Evolutionary conservation across 2,113 vertebrate genomes (phyloP).

Genomic region (Galeopterus variegatus): DNA sequence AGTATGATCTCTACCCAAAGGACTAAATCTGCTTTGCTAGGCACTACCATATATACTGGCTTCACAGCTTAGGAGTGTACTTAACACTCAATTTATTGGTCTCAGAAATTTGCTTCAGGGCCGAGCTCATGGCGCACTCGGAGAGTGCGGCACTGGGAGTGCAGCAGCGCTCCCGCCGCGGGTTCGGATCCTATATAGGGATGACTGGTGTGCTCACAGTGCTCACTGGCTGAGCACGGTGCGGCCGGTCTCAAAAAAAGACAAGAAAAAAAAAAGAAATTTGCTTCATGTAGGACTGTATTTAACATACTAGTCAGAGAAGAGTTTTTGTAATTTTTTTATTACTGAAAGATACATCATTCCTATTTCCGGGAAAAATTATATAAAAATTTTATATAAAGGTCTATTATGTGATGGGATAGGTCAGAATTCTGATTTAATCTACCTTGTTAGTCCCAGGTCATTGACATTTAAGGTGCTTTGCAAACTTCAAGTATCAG

Average conservation of each 20-base stretch:
- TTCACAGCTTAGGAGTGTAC: background rate
- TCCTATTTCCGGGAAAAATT: background rate
- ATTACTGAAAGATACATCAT: background rate
- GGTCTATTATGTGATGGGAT: background rate
- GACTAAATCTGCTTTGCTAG: background rate
- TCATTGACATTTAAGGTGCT: background rate
- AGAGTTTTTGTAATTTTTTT: background rate
- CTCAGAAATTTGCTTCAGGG: background rate
- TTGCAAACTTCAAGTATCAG: background rate
- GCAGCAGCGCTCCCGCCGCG: too few species aligned
- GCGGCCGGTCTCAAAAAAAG: too few species aligned
- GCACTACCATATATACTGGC: background rate
- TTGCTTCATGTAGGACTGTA: background rate
- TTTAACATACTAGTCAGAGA: background rate
- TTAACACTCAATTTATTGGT: background rate
- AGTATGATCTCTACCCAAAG: background rate
- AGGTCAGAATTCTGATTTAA: slow-evolving; percentile 3
- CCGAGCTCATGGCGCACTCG: too few species aligned
- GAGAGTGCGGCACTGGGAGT: too few species aligned
- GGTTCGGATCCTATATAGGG: too few species aligned
- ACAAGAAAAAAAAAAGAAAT: too few species aligned
- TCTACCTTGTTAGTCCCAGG: background rate
- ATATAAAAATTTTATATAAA: background rate
- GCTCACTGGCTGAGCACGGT: too few species aligned
- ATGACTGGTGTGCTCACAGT: too few species aligned